Conservation (phyloP, 2,113 vertebrate genomes). For the Rhegmatorhina hoffmannsi region DNA sequence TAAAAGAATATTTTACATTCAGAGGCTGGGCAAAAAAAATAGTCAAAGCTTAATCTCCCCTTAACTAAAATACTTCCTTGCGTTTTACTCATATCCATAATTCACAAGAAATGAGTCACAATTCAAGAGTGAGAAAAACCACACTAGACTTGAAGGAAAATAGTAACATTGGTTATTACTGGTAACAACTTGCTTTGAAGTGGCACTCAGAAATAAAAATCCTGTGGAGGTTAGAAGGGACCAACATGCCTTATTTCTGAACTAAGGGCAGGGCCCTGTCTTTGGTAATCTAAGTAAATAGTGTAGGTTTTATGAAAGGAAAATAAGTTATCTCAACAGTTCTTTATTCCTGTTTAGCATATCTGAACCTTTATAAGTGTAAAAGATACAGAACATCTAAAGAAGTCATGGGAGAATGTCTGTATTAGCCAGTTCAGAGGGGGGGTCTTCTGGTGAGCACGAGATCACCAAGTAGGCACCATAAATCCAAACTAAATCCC, state of each 20-base stretch:
- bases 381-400: neutral
- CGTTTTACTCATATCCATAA: neutral
- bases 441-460: neutral
- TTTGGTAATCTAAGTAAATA: neutral
- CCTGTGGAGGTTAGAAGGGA: neutral
- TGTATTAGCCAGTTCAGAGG: neutral
- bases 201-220: neutral
- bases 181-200: neutral
- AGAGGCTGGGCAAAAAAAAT: neutral
- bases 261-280: neutral
- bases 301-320: neutral
- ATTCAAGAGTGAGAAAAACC: neutral
- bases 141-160: neutral
- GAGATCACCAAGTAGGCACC: neutral
- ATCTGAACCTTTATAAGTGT: neutral
- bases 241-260: neutral
- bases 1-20: neutral
- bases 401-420: neutral
- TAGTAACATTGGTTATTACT: accelerated
- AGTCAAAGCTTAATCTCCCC: neutral
- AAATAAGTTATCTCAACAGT: neutral
- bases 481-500: neutral
- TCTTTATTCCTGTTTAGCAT: neutral
- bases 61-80: neutral
- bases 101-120: neutral